Evolutionary conservation across 2,888 invertebrate genomes (phyloP).

Genomic region (Drosophila aldrichi): DNA sequence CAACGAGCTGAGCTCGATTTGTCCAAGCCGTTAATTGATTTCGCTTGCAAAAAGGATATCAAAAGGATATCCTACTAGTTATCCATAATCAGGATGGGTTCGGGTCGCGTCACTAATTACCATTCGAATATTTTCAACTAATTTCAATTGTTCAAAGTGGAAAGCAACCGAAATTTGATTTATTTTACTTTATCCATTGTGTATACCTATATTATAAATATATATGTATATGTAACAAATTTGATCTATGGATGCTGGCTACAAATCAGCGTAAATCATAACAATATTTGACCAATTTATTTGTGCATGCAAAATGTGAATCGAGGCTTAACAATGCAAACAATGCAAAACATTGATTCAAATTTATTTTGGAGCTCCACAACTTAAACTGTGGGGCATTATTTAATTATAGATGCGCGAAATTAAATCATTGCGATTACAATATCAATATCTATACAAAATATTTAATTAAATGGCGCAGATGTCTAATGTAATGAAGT

Average conservation of each 20-base stretch:
- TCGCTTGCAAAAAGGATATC: slow-evolving; percentile 16
- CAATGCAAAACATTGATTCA: slow-evolving; percentile 2
- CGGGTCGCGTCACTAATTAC: slow-evolving; percentile 45
- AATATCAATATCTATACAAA: not conserved
- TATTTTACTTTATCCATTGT: slow-evolving; percentile 8
- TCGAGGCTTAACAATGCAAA: not conserved
- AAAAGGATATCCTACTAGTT: slow-evolving; percentile 4
- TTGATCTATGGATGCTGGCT: slow-evolving; percentile 15
- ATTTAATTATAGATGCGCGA: not conserved
- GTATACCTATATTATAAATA: not conserved
- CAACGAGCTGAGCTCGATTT: slow-evolving; percentile 16
- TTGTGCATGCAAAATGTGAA: slow-evolving; percentile 6
- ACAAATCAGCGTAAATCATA: slow-evolving; percentile 52
- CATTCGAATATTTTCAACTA: slow-evolving; percentile 45
- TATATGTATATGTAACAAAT: not conserved
- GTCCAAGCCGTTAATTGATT: slow-evolving; percentile 37
- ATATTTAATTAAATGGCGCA: no score
- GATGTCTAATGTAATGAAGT: no score
- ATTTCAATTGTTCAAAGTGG: slow-evolving; percentile 44
- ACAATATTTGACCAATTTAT: slow-evolving; percentile 45
- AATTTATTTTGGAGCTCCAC: not conserved
- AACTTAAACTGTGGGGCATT: not conserved
- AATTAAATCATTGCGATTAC: not conserved
- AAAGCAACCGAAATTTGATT: not conserved
- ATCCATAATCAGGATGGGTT: slow-evolving; percentile 13